Percentiles rank a stretch among this genome's conserved stretches.
Conservation (phyloP, 2,113 vertebrate species). For the Monarcha castaneiventris region DNA sequence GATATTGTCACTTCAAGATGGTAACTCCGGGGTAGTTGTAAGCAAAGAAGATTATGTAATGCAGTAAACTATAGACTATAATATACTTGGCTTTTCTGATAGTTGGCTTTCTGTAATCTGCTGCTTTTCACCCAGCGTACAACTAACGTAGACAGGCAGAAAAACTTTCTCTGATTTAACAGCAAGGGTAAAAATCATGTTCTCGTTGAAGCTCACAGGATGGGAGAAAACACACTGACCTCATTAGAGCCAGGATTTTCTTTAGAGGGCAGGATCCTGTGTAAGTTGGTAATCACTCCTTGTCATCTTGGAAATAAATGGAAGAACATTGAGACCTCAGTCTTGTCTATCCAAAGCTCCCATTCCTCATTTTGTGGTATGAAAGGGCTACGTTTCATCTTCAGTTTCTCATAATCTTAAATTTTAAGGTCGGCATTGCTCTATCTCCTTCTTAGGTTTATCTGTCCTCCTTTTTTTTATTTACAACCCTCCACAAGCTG, state of each 20-base stretch:
- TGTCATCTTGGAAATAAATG: slow-evolving; percentile 12
- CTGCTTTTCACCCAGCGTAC: not conserved
- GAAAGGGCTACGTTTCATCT: not conserved
- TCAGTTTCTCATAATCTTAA: not conserved
- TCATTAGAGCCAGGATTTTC: slow-evolving; percentile 16
- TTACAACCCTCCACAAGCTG: not conserved
- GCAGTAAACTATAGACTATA: not conserved
- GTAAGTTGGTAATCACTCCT: not conserved
- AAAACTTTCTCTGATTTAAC: not conserved
- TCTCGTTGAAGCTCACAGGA: not conserved
- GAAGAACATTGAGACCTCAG: not conserved
- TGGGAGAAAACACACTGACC: not conserved
- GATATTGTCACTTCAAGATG: not conserved
- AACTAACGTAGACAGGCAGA: not conserved
- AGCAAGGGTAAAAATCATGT: not conserved
- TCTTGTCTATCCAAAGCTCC: not conserved
- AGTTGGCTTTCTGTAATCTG: not conserved
- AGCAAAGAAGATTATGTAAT: not conserved
- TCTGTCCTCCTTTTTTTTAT: not conserved
- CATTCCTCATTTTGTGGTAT: not conserved
- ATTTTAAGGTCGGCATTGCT: not conserved
- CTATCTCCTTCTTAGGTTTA: not conserved
- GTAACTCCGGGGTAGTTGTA: not conserved
- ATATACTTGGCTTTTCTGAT: not conserved
- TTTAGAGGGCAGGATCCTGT: not conserved